Evolutionary conservation across 2,888 invertebrate species (phyloP), one percentile per base, ranked within the genome.

Genomic region (Rhogogaster chlorosoma): DNA sequence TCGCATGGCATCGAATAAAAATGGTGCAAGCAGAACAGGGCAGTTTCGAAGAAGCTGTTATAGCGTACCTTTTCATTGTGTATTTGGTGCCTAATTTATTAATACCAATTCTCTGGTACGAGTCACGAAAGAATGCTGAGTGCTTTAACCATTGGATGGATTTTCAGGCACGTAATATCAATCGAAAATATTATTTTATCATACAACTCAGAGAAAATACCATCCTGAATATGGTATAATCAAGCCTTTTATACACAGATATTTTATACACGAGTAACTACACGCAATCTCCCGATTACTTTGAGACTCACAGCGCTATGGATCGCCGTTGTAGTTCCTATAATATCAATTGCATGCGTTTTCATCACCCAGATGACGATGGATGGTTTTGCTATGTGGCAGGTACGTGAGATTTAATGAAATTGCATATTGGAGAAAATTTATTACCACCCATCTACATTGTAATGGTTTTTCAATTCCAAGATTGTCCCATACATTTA

Each of bases 1-100:
- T 96, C 2, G 95, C 95, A 75, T 94, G 95, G 87, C 94, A 96
- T 89, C 95, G 95, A 87, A 95, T 96, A 0, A 94, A 95, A 88
- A 95, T 96, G 86, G 93, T 96, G 26, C 93, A 94, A 73, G 95
- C 95, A 0, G 93, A 95, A 0, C 96, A 96, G 90, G 96, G 96
- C 0, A 95, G 96, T 87, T 97, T 97, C 86, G 97, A 96, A 88
- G 96, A 97, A 92, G 96, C 96, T 0, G 97, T 96, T 0, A 96
- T 97, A 89, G 96, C 96, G 85, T 97, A 97, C 90, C 93, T 97
- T 0, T 97, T 97, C 88, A 95, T 96, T n/a, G 96, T 96, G 0
- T 96, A 96, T 90, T 94, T 97, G 86, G 94, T 96, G 86, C 96
- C 96, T 0, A 94, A 96, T 89, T 92, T 95, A 18, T 93, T 94